Conservation (phyloP, 2,113 vertebrate genomes). For the Emydura subglobosa region DNA sequence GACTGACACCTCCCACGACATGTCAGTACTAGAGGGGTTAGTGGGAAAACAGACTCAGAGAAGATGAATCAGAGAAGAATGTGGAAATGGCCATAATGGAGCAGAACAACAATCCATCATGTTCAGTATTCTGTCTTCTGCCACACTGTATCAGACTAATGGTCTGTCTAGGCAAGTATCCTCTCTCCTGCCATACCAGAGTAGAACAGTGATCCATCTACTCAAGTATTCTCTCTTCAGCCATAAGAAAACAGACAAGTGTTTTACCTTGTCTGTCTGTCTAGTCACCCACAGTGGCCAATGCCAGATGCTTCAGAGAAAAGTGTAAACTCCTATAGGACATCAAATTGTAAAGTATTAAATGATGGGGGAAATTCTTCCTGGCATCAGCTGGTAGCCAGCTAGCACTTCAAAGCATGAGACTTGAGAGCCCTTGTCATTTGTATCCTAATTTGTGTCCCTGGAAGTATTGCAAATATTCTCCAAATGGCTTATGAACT, state of each 20-base stretch:
- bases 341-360: neutral
- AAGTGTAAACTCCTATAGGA: neutral
- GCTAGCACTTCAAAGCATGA: neutral
- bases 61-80: neutral
- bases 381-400: neutral
- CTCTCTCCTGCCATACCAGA: neutral
- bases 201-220: neutral
- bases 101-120: neutral
- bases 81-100: neutral
- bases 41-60: neutral
- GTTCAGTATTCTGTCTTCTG: conserved; percentile 9
- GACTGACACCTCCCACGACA: neutral
- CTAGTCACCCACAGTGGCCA: neutral
- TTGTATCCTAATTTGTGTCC: neutral
- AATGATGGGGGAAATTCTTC: conserved; percentile 1
- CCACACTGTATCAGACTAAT: neutral
- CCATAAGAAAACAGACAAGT: neutral
- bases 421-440: neutral
- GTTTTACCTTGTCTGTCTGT: neutral
- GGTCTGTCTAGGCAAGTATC: neutral
- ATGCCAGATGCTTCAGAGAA: neutral
- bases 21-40: neutral
- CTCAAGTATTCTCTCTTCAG: neutral
- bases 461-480: neutral
- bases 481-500: neutral